Base-by-base conservation (phyloP, 2,113 vertebrate species). In the Anolis sagrei region DNA sequence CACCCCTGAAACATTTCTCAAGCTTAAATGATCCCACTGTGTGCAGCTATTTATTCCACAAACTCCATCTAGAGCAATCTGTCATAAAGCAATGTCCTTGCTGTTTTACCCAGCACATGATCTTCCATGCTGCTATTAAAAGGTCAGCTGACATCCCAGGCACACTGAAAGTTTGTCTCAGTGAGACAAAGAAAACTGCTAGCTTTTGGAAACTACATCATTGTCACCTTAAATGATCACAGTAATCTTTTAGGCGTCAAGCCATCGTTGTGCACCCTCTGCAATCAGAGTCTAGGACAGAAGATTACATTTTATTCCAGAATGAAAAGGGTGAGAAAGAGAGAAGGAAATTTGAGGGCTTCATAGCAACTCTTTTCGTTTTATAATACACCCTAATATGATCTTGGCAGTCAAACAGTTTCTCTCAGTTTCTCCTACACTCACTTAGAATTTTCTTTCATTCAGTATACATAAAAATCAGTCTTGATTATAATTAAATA, bases 401-500 rank as follows among this genome's bases (percentile, higher is more conserved):
- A 68, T 89, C 81, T 49, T 86, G 58, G 34, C 58, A 82, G 64
- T 75, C 0, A 0, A 86, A 76, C 0, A 36, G 2, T 27, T 73
- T 83, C 21, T 79, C 10, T 29, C 27, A 13, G 13, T 61, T 2
- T 36, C 21, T 79, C 36, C 36, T 25, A 79, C 7, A 27, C 34
- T 27, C 77, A 32, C 66, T 32, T 4, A 69, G 1, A 32, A 29
- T 32, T 80, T 85, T 86, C 62, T 89, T 51, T 84, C 75, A 83
- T 25, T 74, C 39, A 51, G 18, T 25, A 32, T 8, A 32, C n/a
- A 68, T 74, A 44, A 58, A 79, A 44, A 44, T n/a, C 39, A 44
- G 39, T 44, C 2, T 44, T 44, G 39, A 5, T 44, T 75, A 83
- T 89, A 13, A 82, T 70, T 44, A 87, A 88, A 74, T 14, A 11